Evolutionary conservation across 2,888 invertebrate species (phyloP).

Genomic region (Abrostola tripartita): DNA sequence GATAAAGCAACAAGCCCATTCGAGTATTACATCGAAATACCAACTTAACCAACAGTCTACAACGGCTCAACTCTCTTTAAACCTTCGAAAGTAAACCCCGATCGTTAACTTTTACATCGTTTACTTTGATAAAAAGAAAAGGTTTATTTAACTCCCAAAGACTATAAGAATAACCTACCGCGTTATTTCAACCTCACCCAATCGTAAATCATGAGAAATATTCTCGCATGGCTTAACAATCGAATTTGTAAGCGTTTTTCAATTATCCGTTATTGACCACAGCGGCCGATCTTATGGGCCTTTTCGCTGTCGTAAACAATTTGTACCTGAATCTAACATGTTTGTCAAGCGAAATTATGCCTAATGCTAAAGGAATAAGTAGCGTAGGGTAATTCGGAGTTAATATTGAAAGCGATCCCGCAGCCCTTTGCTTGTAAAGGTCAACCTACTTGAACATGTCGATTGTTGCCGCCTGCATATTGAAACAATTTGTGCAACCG

Average conservation of each 20-base stretch:
- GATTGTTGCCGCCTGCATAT: constrained; percentile 76
- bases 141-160: constrained; percentile 63
- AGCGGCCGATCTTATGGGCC: constrained; percentile 81
- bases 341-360: constrained; percentile 58
- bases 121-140: constrained; percentile 46
- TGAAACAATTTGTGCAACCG: constrained; percentile 69
- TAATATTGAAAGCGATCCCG: constrained; percentile 63
- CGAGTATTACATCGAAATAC: too few species aligned
- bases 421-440: constrained; percentile 69
- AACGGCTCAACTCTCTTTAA: constrained; percentile 9
- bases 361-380: constrained; percentile 56
- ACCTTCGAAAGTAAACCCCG: constrained; percentile 26
- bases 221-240: constrained; percentile 80
- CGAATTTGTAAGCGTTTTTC: constrained; percentile 86
- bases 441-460: constrained; percentile 75
- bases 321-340: constrained; percentile 67
- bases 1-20: too few species aligned
- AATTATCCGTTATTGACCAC: constrained; percentile 87
- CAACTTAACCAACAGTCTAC: background rate
- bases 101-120: constrained; percentile 45
- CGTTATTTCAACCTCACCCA: constrained; percentile 71
- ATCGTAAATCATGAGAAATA: constrained; percentile 81
- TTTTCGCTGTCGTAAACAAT: constrained; percentile 81
- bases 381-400: constrained; percentile 38
- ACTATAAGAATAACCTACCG: constrained; percentile 60